phyloP scores from a whole-genome alignment of 2,888 invertebrate species.

The Patella pellucida region DNA sequence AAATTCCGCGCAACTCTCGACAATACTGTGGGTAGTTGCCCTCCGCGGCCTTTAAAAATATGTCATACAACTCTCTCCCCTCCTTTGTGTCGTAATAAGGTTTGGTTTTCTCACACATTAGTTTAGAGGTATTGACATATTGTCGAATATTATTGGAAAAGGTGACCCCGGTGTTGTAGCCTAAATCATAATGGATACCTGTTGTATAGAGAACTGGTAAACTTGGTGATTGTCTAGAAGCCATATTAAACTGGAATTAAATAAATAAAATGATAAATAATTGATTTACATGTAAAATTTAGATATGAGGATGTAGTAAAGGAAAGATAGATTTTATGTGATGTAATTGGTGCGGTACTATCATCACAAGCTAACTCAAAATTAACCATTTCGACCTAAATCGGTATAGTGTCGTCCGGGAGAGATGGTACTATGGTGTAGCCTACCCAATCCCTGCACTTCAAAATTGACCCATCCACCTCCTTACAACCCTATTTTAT shows the following conservation, averaged over 20 bases:
- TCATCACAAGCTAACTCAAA: no score
- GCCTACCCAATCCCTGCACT: no score
- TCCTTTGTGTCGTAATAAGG: slow-evolving; percentile 24
- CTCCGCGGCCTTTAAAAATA: slow-evolving; percentile 9
- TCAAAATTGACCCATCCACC: no score
- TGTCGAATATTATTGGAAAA: slow-evolving; percentile 18
- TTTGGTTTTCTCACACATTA: slow-evolving; percentile 9
- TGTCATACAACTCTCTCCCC: slow-evolving; percentile 22
- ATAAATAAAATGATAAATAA: no score
- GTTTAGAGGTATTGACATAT: slow-evolving; percentile 12
- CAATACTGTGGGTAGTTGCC: slow-evolving; percentile 26
- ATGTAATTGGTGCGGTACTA: no score
- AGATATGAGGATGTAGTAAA: no score
- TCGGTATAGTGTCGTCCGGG: no score
- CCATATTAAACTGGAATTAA: background rate
- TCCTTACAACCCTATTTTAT: no score
- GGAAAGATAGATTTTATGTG: no score
- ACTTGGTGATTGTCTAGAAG: background rate
- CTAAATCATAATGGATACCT: slow-evolving; percentile 26
- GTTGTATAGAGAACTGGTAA: slow-evolving; percentile 18
- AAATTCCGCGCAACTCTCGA: slow-evolving; percentile 22
- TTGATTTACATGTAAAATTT: no score
- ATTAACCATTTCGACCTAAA: no score
- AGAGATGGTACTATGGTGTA: no score
- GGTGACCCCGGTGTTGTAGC: slow-evolving; percentile 21